These are phyloP conservation scores for Synergus japonicus DNA, from an alignment of 2,888 invertebrate genomes.

Conservation along the genomic window DNA sequence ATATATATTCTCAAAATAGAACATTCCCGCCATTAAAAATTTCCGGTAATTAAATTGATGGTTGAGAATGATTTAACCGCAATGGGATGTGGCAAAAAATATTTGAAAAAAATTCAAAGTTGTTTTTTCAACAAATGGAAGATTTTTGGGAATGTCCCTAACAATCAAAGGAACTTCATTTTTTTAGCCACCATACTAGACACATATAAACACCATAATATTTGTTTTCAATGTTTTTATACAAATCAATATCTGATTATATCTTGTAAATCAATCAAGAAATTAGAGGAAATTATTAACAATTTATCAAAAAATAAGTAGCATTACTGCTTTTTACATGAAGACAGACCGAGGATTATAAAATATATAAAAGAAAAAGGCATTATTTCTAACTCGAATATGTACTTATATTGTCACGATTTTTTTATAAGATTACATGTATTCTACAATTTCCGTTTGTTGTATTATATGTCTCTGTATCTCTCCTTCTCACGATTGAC, in stretches of 20 bases:
- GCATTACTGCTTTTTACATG: not conserved
- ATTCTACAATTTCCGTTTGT: conserved; percentile 27
- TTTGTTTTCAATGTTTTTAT: not conserved
- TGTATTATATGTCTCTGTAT: conserved; percentile 25
- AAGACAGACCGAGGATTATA: no score
- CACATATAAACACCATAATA: no score
- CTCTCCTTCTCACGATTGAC: conserved; percentile 29
- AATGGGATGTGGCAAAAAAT: no score
- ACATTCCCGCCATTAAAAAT: no score
- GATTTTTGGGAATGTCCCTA: no score
- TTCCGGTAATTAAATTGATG: no score
- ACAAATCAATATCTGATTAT: not conserved
- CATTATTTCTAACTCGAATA: conserved; percentile 6
- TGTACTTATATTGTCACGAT: conserved; percentile 36
- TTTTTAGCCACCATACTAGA: no score
- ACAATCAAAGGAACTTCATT: no score
- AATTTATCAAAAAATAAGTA: not conserved
- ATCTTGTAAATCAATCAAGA: not conserved
- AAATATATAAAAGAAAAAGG: not conserved
- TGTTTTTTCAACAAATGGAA: no score
- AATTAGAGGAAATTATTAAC: not conserved
- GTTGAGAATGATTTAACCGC: no score
- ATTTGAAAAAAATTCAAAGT: no score
- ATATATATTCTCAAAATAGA: no score
- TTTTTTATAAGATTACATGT: conserved; percentile 39